Percentiles rank a stretch among this genome's conserved stretches.
Conservation (phyloP, 1,140 invertebrate species). For the Calephelis virginiensis region DNA sequence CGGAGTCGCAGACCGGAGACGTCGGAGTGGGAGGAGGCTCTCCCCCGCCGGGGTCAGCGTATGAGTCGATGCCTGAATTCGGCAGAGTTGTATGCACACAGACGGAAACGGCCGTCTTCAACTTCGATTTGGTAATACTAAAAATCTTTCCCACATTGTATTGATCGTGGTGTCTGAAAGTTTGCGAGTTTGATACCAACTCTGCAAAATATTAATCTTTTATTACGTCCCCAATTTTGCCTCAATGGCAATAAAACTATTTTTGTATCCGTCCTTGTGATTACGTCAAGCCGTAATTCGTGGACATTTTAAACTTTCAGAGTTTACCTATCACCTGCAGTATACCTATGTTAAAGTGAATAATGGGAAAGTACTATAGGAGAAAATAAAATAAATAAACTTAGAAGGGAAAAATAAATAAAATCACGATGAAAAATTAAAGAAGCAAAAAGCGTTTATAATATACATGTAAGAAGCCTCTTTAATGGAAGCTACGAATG, state of each 20-base stretch:
- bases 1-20: slow-evolving; percentile 72
- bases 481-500: slow-evolving; percentile 75
- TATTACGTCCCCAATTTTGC: slow-evolving; percentile 29
- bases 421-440: slow-evolving; percentile 43
- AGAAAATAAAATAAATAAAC: slow-evolving; percentile 56
- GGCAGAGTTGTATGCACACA: slow-evolving; percentile 46
- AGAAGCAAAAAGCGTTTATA: slow-evolving; percentile 72
- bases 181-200: slow-evolving; percentile 42
- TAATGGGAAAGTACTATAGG: slow-evolving; percentile 53
- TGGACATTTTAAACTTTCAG: slow-evolving; percentile 3
- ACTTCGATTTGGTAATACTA: slow-evolving; percentile 47
- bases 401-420: slow-evolving; percentile 47
- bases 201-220: slow-evolving; percentile 47
- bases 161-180: slow-evolving; percentile 35
- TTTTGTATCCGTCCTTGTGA: slow-evolving; percentile 35
- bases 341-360: slow-evolving; percentile 37
- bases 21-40: slow-evolving; percentile 67
- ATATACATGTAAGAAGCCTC: slow-evolving; percentile 57
- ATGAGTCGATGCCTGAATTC: slow-evolving; percentile 67
- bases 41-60: slow-evolving; percentile 66
- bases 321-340: background rate
- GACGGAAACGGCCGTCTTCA: slow-evolving; percentile 43
- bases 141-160: slow-evolving; percentile 44
- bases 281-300: slow-evolving; percentile 31
- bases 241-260: slow-evolving; percentile 45